Evolutionary conservation across 2,797 vertebrate genomes (phyloP), one percentile per base, ranked within the genome.

Genomic region (Typhlichthys subterraneus): DNA sequence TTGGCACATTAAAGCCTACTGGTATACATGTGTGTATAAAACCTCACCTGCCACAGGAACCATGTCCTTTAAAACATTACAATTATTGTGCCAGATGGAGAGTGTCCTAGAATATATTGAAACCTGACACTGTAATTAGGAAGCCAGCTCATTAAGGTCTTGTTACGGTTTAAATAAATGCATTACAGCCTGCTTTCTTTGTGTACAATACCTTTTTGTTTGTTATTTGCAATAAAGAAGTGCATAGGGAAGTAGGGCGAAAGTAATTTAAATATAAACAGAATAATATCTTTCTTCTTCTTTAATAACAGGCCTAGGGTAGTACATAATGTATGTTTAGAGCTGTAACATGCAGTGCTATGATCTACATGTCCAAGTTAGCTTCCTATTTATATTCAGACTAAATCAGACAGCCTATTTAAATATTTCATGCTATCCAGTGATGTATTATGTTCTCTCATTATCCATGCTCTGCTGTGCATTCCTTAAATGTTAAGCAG

Each of bases 301-400:
- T 31, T 53, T 12, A 63, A 38, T 42, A 62, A n/a, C 54, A 15
- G 9, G 12, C 14, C 4, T 12, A 33, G 53, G 17, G n/a, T n/a
- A 38, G 33, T 33, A 7, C 23, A 23, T 23, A 23, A 23, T 23
- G 23, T 23, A 23, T 23, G 19, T 23, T 23, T 23, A 23, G 23
- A 23, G 23, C 23, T 23, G 23, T 23, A 55, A 13, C 53, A 29
- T 15, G 8, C 33, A 38, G 33, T 38, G 33, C 33, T 38, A 38
- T 38, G 33, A 38, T 38, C 33, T 38, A 38, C 33, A 38, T 38
- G 33, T 56, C 12, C 55, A 53, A 8, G 23, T 67, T 63, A 52
- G 55, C 55, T 42, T 45, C 50, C 66, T 59, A 75, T 66, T 54
- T 14, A 42, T 57, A 19, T 13, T n/a, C 5, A 2, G 58, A 15